Conservation (phyloP, 2,888 invertebrate species). For the Myopa testacea region DNA sequence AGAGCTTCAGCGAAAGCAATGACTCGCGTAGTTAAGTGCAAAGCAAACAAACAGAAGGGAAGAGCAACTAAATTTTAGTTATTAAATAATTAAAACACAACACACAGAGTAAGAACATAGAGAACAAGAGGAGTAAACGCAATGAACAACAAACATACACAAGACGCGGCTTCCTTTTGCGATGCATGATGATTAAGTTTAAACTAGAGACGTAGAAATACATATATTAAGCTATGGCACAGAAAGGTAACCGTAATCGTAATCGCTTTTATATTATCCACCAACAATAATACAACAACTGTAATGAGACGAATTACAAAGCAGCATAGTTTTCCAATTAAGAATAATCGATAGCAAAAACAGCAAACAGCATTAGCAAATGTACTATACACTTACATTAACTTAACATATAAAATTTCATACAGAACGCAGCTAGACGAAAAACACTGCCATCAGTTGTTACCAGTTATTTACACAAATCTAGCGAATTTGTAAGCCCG, state of each 20-base stretch:
- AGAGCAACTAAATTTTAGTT: constrained; percentile 13
- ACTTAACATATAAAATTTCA: neutral
- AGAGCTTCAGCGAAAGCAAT: constrained; percentile 69
- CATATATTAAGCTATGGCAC: constrained; percentile 33
- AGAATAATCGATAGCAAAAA: neutral
- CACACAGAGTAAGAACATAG: neutral
- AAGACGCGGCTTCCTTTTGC: constrained; percentile 17
- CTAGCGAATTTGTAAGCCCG: too few species aligned
- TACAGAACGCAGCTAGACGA: constrained; percentile 17
- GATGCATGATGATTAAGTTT: constrained; percentile 29
- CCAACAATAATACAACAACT: constrained; percentile 6
- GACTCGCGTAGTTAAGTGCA: constrained; percentile 68
- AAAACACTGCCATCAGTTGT: constrained; percentile 35
- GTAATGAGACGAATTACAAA: neutral
- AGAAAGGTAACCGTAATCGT: neutral
- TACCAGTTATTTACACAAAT: neutral
- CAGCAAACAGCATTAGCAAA: constrained; percentile 28
- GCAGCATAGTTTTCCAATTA: constrained; percentile 12
- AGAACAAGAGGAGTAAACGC: constrained; percentile 8
- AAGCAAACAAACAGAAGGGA: constrained; percentile 15
- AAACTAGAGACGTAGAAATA: neutral
- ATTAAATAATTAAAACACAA: constrained; percentile 3
- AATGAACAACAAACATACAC: constrained; percentile 2
- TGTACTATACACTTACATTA: constrained; percentile 21
- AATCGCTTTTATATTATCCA: constrained; percentile 8